Percentiles rank a stretch among this genome's conserved stretches.
Evolutionary conservation across 2,113 vertebrate species (phyloP).

Genomic region (Dendrocopos noguchii): DNA sequence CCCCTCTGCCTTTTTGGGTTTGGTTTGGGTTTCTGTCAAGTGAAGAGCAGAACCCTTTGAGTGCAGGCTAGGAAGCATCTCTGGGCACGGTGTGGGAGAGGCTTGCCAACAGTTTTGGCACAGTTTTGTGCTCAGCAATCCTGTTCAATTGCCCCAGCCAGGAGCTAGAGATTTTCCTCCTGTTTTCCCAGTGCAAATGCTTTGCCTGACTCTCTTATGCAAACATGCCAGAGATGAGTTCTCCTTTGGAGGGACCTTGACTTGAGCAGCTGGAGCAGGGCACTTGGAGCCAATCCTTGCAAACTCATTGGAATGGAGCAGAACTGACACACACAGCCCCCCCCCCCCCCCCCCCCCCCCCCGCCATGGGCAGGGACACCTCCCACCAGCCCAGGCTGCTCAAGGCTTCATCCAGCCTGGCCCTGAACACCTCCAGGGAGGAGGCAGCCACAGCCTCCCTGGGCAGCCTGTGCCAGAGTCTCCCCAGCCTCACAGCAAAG

Average conservation of each 20-base stretch:
- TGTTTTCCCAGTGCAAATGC: background rate
- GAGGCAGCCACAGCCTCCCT: too few relatives aligned
- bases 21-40: background rate
- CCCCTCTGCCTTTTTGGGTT: background rate
- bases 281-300: background rate
- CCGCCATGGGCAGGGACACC: too few relatives aligned
- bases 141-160: background rate
- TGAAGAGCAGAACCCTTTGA: background rate
- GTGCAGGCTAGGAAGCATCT: background rate
- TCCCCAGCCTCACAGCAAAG: too few relatives aligned
- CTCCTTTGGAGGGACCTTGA: background rate
- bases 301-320: background rate
- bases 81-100: background rate
- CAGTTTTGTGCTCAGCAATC: background rate
- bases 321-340: background rate
- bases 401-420: too few relatives aligned
- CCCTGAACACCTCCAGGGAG: too few relatives aligned
- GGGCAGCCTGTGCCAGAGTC: too few relatives aligned
- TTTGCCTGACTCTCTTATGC: background rate
- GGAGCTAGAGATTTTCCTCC: background rate
- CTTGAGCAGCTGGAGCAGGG: background rate
- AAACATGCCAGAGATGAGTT: background rate
- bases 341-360: too few relatives aligned
- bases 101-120: background rate
- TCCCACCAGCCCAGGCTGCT: too few relatives aligned